Evolutionary conservation across 2,888 invertebrate genomes (phyloP), one percentile per base, ranked within the genome.

Genomic region (Blastobasis lacticolella): DNA sequence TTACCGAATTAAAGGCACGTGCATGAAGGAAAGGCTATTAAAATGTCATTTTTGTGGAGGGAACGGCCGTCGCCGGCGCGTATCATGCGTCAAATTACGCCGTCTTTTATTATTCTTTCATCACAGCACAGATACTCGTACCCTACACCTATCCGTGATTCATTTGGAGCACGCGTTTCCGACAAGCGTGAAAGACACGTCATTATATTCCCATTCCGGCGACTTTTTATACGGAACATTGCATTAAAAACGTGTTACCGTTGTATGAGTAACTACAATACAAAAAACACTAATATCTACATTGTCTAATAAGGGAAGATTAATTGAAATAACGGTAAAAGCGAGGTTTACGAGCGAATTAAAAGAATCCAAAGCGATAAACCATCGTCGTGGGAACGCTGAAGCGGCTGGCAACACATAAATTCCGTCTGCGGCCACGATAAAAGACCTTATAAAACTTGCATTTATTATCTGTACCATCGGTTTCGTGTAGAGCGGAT

Each of bases 391-490:
- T 75, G 80, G 75, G 79, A 78, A 77, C 72, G 59, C 68, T 74
- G 67, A 68, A 71, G 67, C 66, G 69, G 67, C 66, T 66, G 67
- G 69, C 64, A 69, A 67, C 63, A 61, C 64, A 75, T 79, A 77
- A 79, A 79, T 79, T 71, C 61, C 61, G 66, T 54, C 57, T 53
- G 59, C 10, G 37, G 41, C 23, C 57, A 63, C 75, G 71, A 77
- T 78, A 77, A 79, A 78, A 74, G 69, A 68, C 62, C 71, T 73
- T 77, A 77, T 75, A 77, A 78, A 77, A 77, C 67, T 75, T 78
- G 78, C 76, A 73, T 78, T 76, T 76, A 78, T 75, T 77, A 75
- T 73, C 73, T 68, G 64, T 62, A 62, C 63, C 65, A 69, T 72
- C 63, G 68, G 65, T 67, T 69, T 64, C 64, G 69, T 62, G 58